A percentile compares a stretch with the other conserved stretches of the same genome.
Evolutionary conservation across 2,113 vertebrate genomes (phyloP).

Genomic region (Cisticola juncidis): DNA sequence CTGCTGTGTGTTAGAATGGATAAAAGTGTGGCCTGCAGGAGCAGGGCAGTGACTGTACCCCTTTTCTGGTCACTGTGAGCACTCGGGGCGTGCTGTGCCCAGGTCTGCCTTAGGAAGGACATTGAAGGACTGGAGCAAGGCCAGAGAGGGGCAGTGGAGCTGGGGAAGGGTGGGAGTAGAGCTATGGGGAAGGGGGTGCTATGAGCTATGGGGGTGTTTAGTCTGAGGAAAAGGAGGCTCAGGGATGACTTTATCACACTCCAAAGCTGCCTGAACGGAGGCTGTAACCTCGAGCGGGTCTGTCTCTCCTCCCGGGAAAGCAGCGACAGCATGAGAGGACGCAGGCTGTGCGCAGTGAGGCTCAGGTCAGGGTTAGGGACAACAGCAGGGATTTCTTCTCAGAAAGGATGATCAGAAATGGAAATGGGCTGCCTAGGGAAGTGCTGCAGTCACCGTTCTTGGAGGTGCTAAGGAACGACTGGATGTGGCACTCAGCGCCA

Average conservation of each 20-base stretch:
- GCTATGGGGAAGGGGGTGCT: fast-evolving
- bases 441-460: not conserved
- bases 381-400: not conserved
- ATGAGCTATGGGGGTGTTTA: not conserved
- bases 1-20: not conserved
- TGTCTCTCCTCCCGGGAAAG: not conserved
- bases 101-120: not conserved
- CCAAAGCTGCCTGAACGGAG: not conserved
- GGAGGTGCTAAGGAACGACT: not conserved
- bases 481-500: not conserved
- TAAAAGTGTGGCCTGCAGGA: not conserved
- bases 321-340: not conserved
- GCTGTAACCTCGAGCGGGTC: not conserved
- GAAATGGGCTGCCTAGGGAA: not conserved
- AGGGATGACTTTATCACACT: not conserved
- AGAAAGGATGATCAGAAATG: no score
- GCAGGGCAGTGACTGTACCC: not conserved
- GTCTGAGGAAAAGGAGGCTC: not conserved
- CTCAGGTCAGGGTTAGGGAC: no score
- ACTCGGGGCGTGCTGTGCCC: not conserved
- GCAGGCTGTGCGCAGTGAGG: no score
- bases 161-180: not conserved
- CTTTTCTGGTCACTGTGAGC: no score
- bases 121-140: fast-evolving
- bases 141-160: not conserved